These are phyloP conservation scores for Anguilla anguilla DNA, from an alignment of 2,797 vertebrate species.

Conservation along the genomic window DNA sequence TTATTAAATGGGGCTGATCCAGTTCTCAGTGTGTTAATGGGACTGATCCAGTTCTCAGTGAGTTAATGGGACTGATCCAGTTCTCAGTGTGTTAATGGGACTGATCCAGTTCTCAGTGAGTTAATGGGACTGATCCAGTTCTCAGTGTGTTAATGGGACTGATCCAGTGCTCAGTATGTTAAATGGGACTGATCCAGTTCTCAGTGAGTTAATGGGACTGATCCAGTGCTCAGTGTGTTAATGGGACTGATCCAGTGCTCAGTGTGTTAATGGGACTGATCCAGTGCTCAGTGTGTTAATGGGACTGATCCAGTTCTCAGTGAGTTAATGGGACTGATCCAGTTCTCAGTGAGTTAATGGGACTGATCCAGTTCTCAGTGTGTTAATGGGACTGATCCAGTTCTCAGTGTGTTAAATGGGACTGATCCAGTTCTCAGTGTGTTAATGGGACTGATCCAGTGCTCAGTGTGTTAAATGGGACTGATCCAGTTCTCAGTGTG, in stretches of 20 bases:
- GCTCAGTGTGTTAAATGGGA: not conserved
- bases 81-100: not conserved
- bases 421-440: no score
- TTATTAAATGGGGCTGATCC: not conserved
- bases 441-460: not conserved
- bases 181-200: not conserved
- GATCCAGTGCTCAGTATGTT: slow-evolving; percentile 17
- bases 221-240: no score
- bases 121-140: not conserved
- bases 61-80: no score
- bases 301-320: no score
- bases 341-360: no score
- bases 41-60: not conserved
- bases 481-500: not conserved
- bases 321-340: no score
- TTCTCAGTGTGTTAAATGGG: no score
- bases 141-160: not conserved
- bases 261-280: no score
- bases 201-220: not conserved
- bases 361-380: not conserved
- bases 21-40: slow-evolving; percentile 21
- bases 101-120: no score
- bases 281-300: no score
- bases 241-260: no score
- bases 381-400: no score